These are phyloP conservation scores for Oostethus manadensis DNA, from an alignment of 2,113 vertebrate genomes.

Conservation along the genomic window DNA sequence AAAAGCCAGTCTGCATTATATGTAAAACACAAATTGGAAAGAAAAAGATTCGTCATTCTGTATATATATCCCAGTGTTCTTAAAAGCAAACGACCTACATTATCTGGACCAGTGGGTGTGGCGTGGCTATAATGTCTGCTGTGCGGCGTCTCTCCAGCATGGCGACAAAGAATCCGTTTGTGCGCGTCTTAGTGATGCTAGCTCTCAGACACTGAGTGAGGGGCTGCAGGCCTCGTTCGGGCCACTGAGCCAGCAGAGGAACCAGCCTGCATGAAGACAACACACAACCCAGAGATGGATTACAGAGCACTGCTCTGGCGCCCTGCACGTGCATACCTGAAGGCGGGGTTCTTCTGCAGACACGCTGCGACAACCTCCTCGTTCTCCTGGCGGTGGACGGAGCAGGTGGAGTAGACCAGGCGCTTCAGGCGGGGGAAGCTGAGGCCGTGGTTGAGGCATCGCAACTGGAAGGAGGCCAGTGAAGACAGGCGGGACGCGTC, in stretches of 20 bases:
- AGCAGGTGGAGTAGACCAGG: constrained; percentile 93
- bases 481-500: constrained; percentile 70
- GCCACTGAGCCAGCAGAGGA: constrained; percentile 78
- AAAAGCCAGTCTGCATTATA: no score
- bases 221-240: constrained; percentile 75
- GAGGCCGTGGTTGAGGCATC: constrained; percentile 77
- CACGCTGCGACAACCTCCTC: constrained; percentile 80
- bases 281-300: no score
- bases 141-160: constrained; percentile 73
- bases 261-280: constrained; percentile 68
- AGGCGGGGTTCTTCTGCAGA: constrained; percentile 70
- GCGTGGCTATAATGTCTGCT: constrained; percentile 1
- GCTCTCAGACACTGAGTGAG: constrained; percentile 84
- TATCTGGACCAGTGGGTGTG: constrained; percentile 2
- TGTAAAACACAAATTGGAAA: no score
- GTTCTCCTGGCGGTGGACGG: constrained; percentile 84
- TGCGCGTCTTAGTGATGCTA: constrained; percentile 74
- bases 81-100: constrained; percentile 30
- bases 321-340: constrained; percentile 71
- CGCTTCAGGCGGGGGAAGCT: constrained; percentile 78
- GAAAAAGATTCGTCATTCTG: not conserved
- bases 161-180: constrained; percentile 88
- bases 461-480: constrained; percentile 82
- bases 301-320: no score
- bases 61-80: no score